Base-by-base conservation (phyloP, 2,113 vertebrate species). In the Lepus timidus region DNA sequence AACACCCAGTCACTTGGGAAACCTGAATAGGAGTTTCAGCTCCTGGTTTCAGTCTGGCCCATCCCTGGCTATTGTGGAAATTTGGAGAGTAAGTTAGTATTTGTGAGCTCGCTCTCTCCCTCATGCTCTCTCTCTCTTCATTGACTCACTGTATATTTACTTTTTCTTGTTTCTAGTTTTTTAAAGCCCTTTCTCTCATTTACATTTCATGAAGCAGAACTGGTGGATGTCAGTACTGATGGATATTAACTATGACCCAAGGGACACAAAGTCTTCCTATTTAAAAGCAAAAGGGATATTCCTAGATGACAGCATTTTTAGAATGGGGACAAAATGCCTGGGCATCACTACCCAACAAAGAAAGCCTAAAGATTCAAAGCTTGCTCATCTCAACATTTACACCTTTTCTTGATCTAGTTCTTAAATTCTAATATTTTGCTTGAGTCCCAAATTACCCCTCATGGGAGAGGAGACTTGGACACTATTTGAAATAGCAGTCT, bases 391-490 rank as follows among this genome's bases (percentile, higher is more conserved):
- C 58, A 61, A 11, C 67, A 83, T 71, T 95, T 93, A 49, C 7
- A 17, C 74, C 25, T 71, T 68, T 93, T 73, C 88, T 94, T 7
- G 61, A 29, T 39, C 79, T 78, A 7, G 1, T 67, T 64, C 52
- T 97, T 58, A 85, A 79, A 67, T 74, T 85, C 22, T 33, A 27
- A 67, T 84, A 39, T 83, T 89, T 95, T 76, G 10, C 62, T 49
- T n/a, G 4, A 52, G 76, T 89, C 64, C 12, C 9, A 36, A 62
- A 81, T 64, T 51, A 29, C 20, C 10, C 12, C 55, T 20, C 52
- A 1, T 3, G 33, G 31, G 33, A 86, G 52, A 85, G 31, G 33
- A 83, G 22, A 62, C 58, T 83, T 52, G 36, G 23, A 76, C 81
- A 9, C 68, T 51, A 0, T 79, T 85, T 85, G 44, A 65, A 81